phyloP scores from a whole-genome alignment of 2,888 invertebrate species.

The Hymenopus coronatus region DNA sequence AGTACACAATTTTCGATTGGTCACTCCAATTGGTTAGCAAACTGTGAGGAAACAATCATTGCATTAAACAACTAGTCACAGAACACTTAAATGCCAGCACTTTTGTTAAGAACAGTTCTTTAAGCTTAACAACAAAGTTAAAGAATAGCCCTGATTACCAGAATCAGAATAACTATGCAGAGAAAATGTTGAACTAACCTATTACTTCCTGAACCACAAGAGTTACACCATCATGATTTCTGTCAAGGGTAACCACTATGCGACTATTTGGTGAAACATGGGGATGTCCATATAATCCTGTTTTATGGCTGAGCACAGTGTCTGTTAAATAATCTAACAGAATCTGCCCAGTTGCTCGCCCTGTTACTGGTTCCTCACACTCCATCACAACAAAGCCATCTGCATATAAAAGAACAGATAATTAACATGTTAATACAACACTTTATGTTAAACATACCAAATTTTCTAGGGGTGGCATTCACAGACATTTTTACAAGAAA shows the following conservation, averaged over 20 bases:
- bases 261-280: slow-evolving; percentile 69
- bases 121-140: too few relatives aligned
- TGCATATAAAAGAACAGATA: slow-evolving; percentile 41
- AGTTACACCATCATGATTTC: slow-evolving; percentile 55
- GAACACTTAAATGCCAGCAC: too few relatives aligned
- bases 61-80: too few relatives aligned
- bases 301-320: slow-evolving; percentile 61
- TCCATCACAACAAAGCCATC: slow-evolving; percentile 70
- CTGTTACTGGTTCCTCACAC: slow-evolving; percentile 65
- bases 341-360: slow-evolving; percentile 62
- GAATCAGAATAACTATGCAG: neutral
- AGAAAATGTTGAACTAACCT: slow-evolving; percentile 47
- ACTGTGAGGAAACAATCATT: too few relatives aligned
- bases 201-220: slow-evolving; percentile 64
- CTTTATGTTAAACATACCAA: neutral
- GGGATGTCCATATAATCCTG: slow-evolving; percentile 62
- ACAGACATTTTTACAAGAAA: too few relatives aligned
- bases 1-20: too few relatives aligned
- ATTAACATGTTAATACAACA: neutral
- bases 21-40: too few relatives aligned
- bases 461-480: too few relatives aligned
- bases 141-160: too few relatives aligned
- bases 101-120: too few relatives aligned
- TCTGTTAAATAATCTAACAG: slow-evolving; percentile 71
- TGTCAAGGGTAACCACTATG: slow-evolving; percentile 64